Base-by-base conservation (phyloP, 2,797 vertebrate species). In the Uromys caudimaculatus region DNA sequence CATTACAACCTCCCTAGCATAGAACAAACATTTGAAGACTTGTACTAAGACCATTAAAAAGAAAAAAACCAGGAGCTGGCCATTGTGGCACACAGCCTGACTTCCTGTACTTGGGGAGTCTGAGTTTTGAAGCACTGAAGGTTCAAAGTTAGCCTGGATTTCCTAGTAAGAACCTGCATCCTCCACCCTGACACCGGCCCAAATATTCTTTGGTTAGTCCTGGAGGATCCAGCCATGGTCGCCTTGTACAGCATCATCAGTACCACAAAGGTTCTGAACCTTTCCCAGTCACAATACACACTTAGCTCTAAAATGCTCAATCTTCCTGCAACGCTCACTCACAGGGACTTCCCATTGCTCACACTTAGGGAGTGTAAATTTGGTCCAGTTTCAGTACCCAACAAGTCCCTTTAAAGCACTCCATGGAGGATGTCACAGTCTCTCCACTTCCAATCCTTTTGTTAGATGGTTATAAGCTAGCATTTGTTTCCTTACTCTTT, bases 401-500 rank as follows among this genome's bases (percentile, higher is more conserved):
- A 10, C 6, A 58, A 83, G 38, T 71, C 58, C 41, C 23, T 90
- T 77, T 92, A 6, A 21, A 17, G 0, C 38, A 38, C 6, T 54
- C n/a, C n/a, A 64, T 7, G 62, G 62, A 71, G 60, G 50, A 62
- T 19, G 6, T 44, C 75, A 86, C 6, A 8, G 32, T 86, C 60
- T 88, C 27, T 11, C 24, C 6, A n/a, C 44, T 8, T 54, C 29
- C 60, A 69, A 78, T 24, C 21, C 29, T 91, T 91, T 87, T 82
- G 38, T 76, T 94, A 91, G 52, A 41, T 54, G 71, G 62, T 47
- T 95, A 13, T 23, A 91, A 56, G 27, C 73, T 24, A 38, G 44
- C 87, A 21, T 89, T 54, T 82, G 27, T 64, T 95, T 69, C 8
- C 60, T 79, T 76, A n/a, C 24, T 89, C 62, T 90, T 64, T 64